These are phyloP conservation scores for Mormyrus iriodes DNA, from an alignment of 2,113 vertebrate species.

Conservation along the genomic window DNA sequence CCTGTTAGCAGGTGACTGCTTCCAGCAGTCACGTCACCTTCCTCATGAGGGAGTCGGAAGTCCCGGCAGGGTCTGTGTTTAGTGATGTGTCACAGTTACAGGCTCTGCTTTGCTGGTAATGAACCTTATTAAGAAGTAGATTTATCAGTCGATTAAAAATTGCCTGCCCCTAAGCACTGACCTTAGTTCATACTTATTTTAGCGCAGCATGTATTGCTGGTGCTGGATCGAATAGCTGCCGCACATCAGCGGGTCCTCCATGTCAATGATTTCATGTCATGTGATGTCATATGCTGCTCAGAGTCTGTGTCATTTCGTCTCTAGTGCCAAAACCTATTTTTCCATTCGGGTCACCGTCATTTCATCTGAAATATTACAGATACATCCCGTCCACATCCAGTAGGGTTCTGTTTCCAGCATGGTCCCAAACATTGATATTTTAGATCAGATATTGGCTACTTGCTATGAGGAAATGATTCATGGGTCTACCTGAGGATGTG, in stretches of 20 bases:
- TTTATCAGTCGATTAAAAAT: neutral
- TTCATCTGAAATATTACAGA: neutral
- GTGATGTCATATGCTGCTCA: neutral
- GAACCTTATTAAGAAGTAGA: neutral
- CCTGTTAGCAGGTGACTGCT: neutral
- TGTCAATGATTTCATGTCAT: neutral
- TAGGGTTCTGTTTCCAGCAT: neutral
- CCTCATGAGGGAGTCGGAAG: neutral
- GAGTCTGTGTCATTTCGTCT: neutral
- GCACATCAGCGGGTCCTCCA: neutral
- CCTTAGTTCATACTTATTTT: neutral
- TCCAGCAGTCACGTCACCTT: neutral
- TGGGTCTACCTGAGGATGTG: neutral
- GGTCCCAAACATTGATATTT: neutral
- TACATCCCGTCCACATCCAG: neutral
- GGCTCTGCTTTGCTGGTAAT: neutral
- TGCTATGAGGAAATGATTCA: neutral
- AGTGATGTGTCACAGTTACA: neutral
- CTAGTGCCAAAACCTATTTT: neutral
- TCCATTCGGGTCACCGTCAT: neutral
- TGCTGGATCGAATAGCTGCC: neutral
- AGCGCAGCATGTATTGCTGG: neutral
- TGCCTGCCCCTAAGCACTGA: neutral
- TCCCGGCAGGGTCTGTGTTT: neutral
- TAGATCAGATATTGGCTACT: neutral